Conservation (phyloP, 2,113 vertebrate genomes). For the Mesembrinibis cayennensis region DNA sequence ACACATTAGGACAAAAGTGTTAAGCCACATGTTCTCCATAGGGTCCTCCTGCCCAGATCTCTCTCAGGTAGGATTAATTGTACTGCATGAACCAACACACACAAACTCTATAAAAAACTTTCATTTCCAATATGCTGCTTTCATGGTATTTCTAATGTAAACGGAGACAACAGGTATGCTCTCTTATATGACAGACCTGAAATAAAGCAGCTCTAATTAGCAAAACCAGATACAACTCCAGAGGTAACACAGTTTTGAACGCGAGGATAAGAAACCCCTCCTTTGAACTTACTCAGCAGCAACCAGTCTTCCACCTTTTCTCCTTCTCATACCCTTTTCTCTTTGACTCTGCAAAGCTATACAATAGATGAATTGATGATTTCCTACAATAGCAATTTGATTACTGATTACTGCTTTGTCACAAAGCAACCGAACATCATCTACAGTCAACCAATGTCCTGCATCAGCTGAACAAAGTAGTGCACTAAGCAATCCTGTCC, state of each 20-base stretch:
- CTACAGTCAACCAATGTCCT: conserved; percentile 7
- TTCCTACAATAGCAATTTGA: conserved; percentile 55
- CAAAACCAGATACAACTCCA: conserved; percentile 10
- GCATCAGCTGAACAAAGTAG: conserved; percentile 15
- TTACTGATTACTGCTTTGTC: conserved; percentile 65
- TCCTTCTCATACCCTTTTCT: not conserved
- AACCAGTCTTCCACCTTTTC: not conserved
- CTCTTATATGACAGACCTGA: conserved; percentile 44
- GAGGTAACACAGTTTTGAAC: not conserved
- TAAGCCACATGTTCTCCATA: not conserved
- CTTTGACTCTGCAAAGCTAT: conserved; percentile 31
- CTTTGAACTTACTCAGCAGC: not conserved
- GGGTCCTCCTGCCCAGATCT: not conserved
- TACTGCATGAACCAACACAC: not conserved
- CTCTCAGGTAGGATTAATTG: not conserved
- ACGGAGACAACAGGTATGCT: conserved; percentile 42
- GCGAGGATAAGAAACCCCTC: not conserved
- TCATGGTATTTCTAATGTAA: conserved; percentile 49
- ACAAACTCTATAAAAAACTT: not conserved
- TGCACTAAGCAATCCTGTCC: not conserved
- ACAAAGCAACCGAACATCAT: not conserved
- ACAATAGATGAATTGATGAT: not conserved
- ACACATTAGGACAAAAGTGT: not conserved
- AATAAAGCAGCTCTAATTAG: conserved; percentile 63
- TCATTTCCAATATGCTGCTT: not conserved